Percentiles rank a stretch among this genome's conserved stretches.
Evolutionary conservation across 2,797 vertebrate species (phyloP).

Genomic region (Oreochromis grahami): DNA sequence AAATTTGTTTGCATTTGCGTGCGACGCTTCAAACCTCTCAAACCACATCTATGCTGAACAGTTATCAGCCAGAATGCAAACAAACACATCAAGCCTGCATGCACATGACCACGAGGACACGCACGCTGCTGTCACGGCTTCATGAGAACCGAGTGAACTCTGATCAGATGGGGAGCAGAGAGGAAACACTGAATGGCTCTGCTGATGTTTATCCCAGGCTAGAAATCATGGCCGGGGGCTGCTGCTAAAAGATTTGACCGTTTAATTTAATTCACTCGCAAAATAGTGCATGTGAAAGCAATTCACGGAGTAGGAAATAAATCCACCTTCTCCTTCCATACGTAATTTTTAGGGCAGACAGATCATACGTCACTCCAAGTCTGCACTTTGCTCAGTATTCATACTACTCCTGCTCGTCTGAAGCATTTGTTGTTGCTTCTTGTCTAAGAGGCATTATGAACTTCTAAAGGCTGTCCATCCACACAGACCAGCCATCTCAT

Average conservation of each 20-base stretch:
- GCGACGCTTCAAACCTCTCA: neutral
- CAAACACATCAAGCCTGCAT: conserved; percentile 1
- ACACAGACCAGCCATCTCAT: neutral
- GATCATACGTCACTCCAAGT: neutral
- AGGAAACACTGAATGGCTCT: neutral
- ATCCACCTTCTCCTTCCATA: neutral
- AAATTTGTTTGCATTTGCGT: neutral
- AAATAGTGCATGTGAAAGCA: conserved; percentile 10
- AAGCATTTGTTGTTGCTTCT: neutral
- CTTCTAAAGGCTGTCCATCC: conserved; percentile 3
- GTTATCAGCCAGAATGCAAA: conserved; percentile 15
- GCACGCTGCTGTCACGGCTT: neutral
- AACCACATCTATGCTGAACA: neutral
- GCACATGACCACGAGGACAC: neutral
- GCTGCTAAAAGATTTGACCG: neutral
- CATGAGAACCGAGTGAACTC: conserved; percentile 49
- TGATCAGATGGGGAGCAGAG: neutral
- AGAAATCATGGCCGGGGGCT: neutral
- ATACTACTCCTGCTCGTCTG: neutral
- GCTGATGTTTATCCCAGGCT: conserved; percentile 6
- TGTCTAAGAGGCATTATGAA: conserved; percentile 23
- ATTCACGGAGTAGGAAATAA: conserved; percentile 18
- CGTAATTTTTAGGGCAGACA: accelerated
- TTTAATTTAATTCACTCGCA: neutral
- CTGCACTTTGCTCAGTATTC: conserved; percentile 6